Base-by-base conservation (phyloP, 2,888 invertebrate species). In the Cepaea hortensis region DNA sequence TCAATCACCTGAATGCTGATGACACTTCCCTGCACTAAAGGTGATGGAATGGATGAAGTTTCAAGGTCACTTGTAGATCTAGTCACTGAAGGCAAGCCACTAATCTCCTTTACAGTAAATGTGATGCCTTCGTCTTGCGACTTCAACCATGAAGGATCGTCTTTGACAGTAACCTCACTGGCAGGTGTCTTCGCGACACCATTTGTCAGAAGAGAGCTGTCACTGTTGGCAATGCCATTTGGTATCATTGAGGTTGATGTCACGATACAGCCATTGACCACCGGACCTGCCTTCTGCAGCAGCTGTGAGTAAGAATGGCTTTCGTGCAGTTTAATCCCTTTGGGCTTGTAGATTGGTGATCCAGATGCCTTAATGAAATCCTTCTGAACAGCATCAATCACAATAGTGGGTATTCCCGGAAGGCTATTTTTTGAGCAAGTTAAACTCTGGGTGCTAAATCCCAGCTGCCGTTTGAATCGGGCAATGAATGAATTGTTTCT, bases 381-480 rank as follows among this genome's bases (percentile, higher is more conserved):
- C 46, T 90, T 89, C 9, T 88, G 85, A 9, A 88, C 88, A 18
- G 88, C 88, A 55, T 88, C 88, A 4, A 91, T 90, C 23, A 89
- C 88, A 23, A 90, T 90, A 82, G 89, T 91, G 46, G 91, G 90
- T 70, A 92, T 91, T 15, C 84, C 85, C 15, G 77, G 82, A 62
- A 92, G 82, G 81, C 92, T 92, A 76, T 91, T 91, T 81, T 92
- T 92, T 80, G 91, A 91, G 84, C 90, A 90, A 85, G 92, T 91
- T 73, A 92, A 88, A 86, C 92, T 92, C 62, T 91, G 89, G 0
- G 92, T 91, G 88, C 92, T 92, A 85, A 92, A 92, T 46, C 92
- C 93, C 76, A 92, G 90, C 48, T 91, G 90, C 61, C 91, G 91
- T 89, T 92, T 92, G 73, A 92, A 90, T 84, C 90, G 89, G 48